Evolutionary conservation across 2,113 vertebrate species (phyloP), one percentile per base, ranked within the genome.

Genomic region (Nothocercus nigrocapillus): DNA sequence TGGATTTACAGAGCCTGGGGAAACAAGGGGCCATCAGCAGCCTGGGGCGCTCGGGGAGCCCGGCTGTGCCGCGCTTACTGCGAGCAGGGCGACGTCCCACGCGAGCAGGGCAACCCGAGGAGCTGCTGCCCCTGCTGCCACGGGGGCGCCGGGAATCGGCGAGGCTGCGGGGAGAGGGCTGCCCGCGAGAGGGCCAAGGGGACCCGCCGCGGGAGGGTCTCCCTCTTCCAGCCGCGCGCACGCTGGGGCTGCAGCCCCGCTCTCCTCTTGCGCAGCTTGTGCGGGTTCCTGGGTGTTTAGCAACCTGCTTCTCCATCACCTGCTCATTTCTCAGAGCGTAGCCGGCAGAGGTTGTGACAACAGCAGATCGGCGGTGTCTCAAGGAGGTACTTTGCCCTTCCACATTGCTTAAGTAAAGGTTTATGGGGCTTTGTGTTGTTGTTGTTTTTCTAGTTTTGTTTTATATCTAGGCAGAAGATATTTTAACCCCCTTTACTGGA

Each of bases 101-200:
- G 17, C 15, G 44, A 16, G 47, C 47, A 47, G 47, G 47, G 47
- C 47, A 20, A 47, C 8, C 7, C 47, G 20, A 4, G 47, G 47
- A 47, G 47, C 47, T 9, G 47, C 47, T 21, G 47, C 20, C 47
- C 19, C 47, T 44, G 44, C 44, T 47, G 47, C 47, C 47, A 9
- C 20, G 3, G 47, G 47, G 44, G 16, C 44, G 5, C 44, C 15
- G 44, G 44, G 44, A 44, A 44, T 44, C 44, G 44, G 42, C 15
- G 15, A 44, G 15, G 44, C 76, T 94, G 95, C 79, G 93, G 79
- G 85, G 68, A 61, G 51, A 83, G 8, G 34, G 74, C 75, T 83
- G 91, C 54, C 96, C 96, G 93, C 96, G 81, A 96, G 96, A 95
- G 93, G 95, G 96, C 94, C 64, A 78, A 94, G 24, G 93, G 24